Conservation (phyloP, 2,888 invertebrate species). For the Tribolium freemani region DNA sequence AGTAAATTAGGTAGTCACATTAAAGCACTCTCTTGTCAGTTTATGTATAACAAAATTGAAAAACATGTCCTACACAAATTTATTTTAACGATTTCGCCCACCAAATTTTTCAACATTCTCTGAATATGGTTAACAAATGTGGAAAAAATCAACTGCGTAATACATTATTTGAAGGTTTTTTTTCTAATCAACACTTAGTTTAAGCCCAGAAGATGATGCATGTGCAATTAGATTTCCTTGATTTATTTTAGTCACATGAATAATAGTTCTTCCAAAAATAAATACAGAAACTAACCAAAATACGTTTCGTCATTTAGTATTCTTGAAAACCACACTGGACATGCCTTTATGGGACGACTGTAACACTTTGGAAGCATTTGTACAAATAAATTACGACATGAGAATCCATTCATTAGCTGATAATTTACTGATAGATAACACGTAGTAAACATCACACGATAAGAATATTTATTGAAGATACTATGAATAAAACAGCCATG, state of each 20-base stretch:
- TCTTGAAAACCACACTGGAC: conserved; percentile 1
- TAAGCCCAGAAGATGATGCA: not conserved
- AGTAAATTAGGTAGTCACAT: conserved; percentile 14
- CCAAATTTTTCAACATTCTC: not conserved
- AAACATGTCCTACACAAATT: conserved; percentile 34
- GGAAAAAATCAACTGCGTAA: not conserved
- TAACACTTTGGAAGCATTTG: not conserved
- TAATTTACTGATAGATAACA: conserved; percentile 31
- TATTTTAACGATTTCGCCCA: conserved; percentile 24
- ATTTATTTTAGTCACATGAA: conserved; percentile 35
- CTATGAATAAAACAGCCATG: conserved; percentile 12
- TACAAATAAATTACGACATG: conserved; percentile 16
- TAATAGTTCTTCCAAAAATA: conserved; percentile 31
- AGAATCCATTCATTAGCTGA: conserved; percentile 35
- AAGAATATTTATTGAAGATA: conserved; percentile 32
- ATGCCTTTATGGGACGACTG: not conserved
- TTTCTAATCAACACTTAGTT: not conserved
- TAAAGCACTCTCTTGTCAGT: conserved; percentile 5
- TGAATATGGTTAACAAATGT: not conserved
- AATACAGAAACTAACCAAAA: conserved; percentile 25
- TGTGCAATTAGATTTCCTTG: conserved; percentile 31
- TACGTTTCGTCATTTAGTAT: conserved; percentile 27
- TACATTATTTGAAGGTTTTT: not conserved
- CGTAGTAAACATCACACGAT: conserved; percentile 39
- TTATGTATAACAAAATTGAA: not conserved